Evolutionary conservation across 2,888 invertebrate genomes (phyloP), one percentile per base, ranked within the genome.

Genomic region (Chrysina gloriosa): DNA sequence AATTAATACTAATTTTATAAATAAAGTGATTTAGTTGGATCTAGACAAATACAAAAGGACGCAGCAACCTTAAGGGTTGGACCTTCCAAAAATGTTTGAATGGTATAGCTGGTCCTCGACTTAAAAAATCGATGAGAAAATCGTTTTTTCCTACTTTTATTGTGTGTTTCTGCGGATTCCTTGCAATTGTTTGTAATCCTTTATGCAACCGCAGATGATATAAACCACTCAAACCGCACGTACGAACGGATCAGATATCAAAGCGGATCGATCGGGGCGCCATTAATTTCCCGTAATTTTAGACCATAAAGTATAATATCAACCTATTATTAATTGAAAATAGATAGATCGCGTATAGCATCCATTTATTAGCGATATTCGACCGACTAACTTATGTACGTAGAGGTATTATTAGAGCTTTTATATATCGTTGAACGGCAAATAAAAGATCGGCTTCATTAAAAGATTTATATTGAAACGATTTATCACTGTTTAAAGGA

Each of bases 401-500:
- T n/a, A n/a, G n/a, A n/a, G n/a, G n/a, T n/a, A n/a, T n/a, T 23
- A 16, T 48, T 52, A 36, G n/a, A 52, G 36, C 36, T 64, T 42
- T 50, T 64, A 25, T 50, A 27, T 61, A 27, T 39, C 42, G 42
- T 42, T 27, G 39, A 11, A 14, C 27, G 29, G 58, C 23, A 61
- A 61, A 61, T 61, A 61, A 61, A 61, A 42, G 27, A 45, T 61
- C 6, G 42, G 21, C 16, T 3, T 25, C 25, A 61, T 27, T 47
- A 56, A 34, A 25, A 45, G 66, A 61, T 58, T 58, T 58, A 67
- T 36, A 66, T 66, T 48, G 16, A 29, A 66, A 45, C 66, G 34
- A 67, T 67, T 67, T 48, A 67, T 67, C 66, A 67, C 21, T 65
- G 14, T 25, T 47, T 29, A 36, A 65, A 63, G 47, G 42, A 50